Evolutionary conservation across 2,888 invertebrate species (phyloP).

Genomic region (Epinotia nisella): DNA sequence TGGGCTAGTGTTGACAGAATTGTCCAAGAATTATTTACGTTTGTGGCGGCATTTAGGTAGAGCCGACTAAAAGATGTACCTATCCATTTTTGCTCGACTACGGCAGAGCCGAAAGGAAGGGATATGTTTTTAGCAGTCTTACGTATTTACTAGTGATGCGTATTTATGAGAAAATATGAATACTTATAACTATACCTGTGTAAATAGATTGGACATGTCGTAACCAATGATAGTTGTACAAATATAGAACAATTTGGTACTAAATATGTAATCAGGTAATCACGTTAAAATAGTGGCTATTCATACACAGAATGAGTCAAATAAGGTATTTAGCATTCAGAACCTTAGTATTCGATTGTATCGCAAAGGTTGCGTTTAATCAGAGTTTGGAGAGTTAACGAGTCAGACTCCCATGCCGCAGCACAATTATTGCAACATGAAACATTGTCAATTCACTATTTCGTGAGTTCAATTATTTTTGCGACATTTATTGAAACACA

Average conservation of each 20-base stretch:
- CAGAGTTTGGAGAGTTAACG: slow-evolving; percentile 34
- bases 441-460: slow-evolving; percentile 38
- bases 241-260: not conserved
- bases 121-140: no score
- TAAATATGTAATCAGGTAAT: not conserved
- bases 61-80: no score
- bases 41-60: not conserved
- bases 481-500: slow-evolving; percentile 30
- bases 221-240: not conserved
- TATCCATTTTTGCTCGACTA: no score
- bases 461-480: slow-evolving; percentile 37
- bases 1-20: not conserved
- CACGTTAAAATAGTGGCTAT: slow-evolving; percentile 9
- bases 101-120: no score
- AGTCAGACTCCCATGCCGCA: slow-evolving; percentile 34
- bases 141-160: no score
- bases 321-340: slow-evolving; percentile 41
- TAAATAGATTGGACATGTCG: no score
- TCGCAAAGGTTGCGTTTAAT: slow-evolving; percentile 30
- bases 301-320: slow-evolving; percentile 20
- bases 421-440: slow-evolving; percentile 32
- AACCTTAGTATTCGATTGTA: slow-evolving; percentile 38
- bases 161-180: no score
- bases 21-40: slow-evolving; percentile 3
- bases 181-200: no score